Percentiles rank a stretch among this genome's conserved stretches.
These are phyloP conservation scores for Flexamia atlantica DNA, from an alignment of 2,888 invertebrate genomes.

Conservation along the genomic window DNA sequence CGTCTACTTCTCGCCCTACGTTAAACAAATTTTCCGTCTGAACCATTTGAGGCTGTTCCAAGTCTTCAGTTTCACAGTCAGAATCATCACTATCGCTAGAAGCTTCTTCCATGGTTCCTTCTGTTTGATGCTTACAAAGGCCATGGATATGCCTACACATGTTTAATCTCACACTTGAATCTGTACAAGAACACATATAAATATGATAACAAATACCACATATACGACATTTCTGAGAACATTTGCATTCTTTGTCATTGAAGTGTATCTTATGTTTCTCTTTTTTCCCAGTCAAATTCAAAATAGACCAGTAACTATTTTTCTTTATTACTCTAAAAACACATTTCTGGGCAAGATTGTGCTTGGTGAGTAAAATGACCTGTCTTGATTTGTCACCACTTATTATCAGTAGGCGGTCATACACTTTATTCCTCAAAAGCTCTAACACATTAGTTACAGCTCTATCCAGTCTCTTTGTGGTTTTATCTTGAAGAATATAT, in stretches of 20 bases:
- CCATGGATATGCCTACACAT: slow-evolving; percentile 3
- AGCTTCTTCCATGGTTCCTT: neutral
- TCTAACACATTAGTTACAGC: neutral
- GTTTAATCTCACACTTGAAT: neutral
- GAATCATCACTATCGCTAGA: neutral
- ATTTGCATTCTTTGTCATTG: neutral
- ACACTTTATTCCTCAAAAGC: neutral
- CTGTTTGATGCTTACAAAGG: neutral
- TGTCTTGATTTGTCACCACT: neutral
- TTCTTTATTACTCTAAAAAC: neutral
- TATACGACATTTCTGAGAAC: neutral
- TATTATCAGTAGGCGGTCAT: neutral
- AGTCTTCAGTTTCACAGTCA: neutral
- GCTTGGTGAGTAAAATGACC: neutral
- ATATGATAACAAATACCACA: neutral
- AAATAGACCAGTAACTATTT: neutral
- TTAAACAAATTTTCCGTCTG: neutral
- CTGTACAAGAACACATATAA: slow-evolving; percentile 7
- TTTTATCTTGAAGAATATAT: neutral
- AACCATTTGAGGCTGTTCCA: neutral
- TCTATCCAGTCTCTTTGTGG: neutral
- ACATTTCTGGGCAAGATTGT: neutral
- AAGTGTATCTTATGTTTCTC: neutral
- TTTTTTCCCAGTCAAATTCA: neutral
- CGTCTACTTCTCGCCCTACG: neutral